Evolutionary conservation across 2,888 invertebrate genomes (phyloP).

Genomic region (Anagyrus pseudococci): DNA sequence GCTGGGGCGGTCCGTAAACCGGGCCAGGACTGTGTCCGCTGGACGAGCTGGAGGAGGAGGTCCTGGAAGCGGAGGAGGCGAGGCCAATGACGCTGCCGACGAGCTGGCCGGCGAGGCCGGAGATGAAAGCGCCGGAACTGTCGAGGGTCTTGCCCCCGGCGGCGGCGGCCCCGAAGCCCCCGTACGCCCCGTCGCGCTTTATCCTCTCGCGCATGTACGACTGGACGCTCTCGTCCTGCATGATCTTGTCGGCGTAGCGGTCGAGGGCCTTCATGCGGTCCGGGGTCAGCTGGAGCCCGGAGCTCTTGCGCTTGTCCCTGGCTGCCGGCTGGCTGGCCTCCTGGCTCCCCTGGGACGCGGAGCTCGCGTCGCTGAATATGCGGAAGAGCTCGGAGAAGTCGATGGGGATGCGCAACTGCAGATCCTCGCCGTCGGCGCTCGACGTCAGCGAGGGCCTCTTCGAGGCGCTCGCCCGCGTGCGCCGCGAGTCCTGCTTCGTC

Average conservation of each 20-base stretch:
- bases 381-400: slow-evolving; percentile 28
- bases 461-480: neutral
- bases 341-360: slow-evolving; percentile 7
- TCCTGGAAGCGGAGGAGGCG: slow-evolving; percentile 50
- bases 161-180: neutral
- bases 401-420: slow-evolving; percentile 24
- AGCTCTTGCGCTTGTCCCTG: too few relatives aligned
- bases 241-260: slow-evolving; percentile 30
- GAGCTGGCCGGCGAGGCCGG: slow-evolving; percentile 55
- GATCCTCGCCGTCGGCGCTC: neutral
- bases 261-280: slow-evolving; percentile 18
- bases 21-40: slow-evolving; percentile 1
- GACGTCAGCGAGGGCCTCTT: neutral
- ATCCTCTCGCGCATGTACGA: slow-evolving; percentile 45
- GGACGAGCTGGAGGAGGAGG: slow-evolving; percentile 40
- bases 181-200: slow-evolving; percentile 36
- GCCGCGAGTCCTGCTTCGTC: neutral
- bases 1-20: slow-evolving; percentile 28
- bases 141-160: neutral
- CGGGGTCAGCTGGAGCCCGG: slow-evolving; percentile 18
- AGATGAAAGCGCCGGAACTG: slow-evolving; percentile 47
- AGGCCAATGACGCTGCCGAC: slow-evolving; percentile 54
- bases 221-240: slow-evolving; percentile 32
- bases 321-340: too few relatives aligned
- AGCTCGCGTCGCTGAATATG: slow-evolving; percentile 4